Evolutionary conservation across 2,113 vertebrate species (phyloP).

Genomic region (Vidua chalybeata): DNA sequence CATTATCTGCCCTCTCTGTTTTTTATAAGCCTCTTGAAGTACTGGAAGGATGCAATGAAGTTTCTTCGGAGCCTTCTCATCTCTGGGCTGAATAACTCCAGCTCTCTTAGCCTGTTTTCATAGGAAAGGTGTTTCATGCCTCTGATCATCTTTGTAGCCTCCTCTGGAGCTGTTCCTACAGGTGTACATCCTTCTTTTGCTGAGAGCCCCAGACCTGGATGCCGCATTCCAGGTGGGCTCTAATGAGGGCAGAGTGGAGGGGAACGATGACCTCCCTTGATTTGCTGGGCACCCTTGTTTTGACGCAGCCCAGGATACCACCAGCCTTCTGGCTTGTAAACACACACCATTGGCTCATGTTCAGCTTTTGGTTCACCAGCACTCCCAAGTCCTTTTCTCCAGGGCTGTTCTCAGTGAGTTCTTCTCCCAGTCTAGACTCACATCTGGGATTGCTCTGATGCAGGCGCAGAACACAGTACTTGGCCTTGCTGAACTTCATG

Average conservation of each 20-base stretch:
- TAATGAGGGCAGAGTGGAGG: not conserved
- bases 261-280: not conserved
- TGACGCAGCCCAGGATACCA: not conserved
- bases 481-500: not conserved
- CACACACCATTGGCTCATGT: not conserved
- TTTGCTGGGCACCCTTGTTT: not conserved
- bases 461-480: not conserved
- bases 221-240: not conserved
- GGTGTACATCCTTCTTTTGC: not conserved
- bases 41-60: not conserved
- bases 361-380: not conserved
- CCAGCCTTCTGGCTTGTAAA: accelerated
- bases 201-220: not conserved
- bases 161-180: not conserved
- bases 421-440: not conserved
- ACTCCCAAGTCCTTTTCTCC: not conserved
- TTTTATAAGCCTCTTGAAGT: not conserved
- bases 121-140: not conserved
- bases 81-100: not conserved
- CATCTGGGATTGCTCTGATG: not conserved
- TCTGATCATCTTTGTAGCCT: not conserved
- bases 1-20: not conserved
- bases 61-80: not conserved
- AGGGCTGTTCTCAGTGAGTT: not conserved
- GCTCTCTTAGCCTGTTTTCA: not conserved